Evolutionary conservation across 2,888 invertebrate species (phyloP), one percentile per base, ranked within the genome.

Genomic region (Dolichomitus sp.): DNA sequence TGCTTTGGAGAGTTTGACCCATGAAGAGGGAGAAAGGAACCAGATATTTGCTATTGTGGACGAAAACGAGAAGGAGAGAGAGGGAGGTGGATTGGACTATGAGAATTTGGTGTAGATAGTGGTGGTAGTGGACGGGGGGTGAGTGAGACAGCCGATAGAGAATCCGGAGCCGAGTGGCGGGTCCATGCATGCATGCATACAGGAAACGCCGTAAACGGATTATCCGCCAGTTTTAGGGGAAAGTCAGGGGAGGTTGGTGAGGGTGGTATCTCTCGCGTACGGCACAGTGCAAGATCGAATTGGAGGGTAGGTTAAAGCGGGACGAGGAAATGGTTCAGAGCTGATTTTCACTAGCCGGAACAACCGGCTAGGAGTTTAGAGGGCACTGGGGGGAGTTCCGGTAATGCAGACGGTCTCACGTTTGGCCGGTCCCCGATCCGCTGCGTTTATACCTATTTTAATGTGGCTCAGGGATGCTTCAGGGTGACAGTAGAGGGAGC

Each of bases 161-260:
- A 68, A 81, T 82, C 74, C 80, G 73, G 81, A 80, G 78, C 61
- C 57, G 74, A 77, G 78, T 83, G 75, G 81, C 80, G 54, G 73
- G 57, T 75, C 73, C 80, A 83, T 84, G 83, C 82, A 84, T 87
- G 85, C 87, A 85, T 86, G 85, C 85, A 83, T 85, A 78, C 84
- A 83, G 87, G 88, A 87, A 89, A 88, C 86, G 85, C 85, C 87
- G 88, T 89, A 90, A 90, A 90, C 88, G 89, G 91, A 91, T 91
- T 90, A 91, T 87, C 88, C 86, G 82, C 87, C 87, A 87, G 88
- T 89, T 91, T 88, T 86, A 85, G 87, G 73, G 83, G 78, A 81
- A 83, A 84, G 82, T 82, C 81, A 68, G 37, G 59, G 37, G 23
- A n/a, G 37, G 63, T 14, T 45, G 42, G 40, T n/a, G 61, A n/a